Percentiles rank a stretch among this genome's conserved stretches.
Evolutionary conservation across 1,140 invertebrate species (phyloP).

Genomic region (Brachionus sp.): DNA sequence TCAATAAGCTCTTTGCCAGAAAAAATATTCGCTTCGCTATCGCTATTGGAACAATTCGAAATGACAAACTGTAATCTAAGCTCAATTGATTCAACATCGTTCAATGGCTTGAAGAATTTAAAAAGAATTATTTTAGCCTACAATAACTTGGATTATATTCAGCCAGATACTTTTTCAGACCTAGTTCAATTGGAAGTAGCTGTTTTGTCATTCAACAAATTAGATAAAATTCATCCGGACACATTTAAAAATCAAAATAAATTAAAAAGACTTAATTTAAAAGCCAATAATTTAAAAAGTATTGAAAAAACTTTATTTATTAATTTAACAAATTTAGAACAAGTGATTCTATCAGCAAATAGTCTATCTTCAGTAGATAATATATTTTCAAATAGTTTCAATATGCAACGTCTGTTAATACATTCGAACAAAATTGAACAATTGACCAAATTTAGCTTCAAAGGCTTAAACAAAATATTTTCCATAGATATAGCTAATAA

Average conservation of each 20-base stretch:
- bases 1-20: not conserved
- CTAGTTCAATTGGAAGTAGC: not conserved
- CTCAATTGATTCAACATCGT: slow-evolving; percentile 2
- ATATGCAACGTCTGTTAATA: not conserved
- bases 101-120: not conserved
- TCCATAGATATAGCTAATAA: slow-evolving; percentile 14
- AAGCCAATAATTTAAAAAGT: not conserved
- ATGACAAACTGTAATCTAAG: not conserved
- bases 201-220: slow-evolving; percentile 16
- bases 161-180: not conserved
- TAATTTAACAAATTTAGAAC: slow-evolving; percentile 9
- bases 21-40: not conserved
- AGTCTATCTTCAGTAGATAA: not conserved
- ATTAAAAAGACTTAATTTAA: slow-evolving; percentile 9
- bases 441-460: slow-evolving; percentile 15
- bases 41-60: not conserved
- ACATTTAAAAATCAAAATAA: slow-evolving; percentile 15
- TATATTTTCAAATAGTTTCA: not conserved
- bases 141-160: not conserved
- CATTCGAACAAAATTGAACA: not conserved
- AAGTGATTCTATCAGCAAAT: not conserved
- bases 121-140: slow-evolving; percentile 10
- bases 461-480: slow-evolving; percentile 3
- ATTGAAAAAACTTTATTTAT: not conserved
- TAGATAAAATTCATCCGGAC: not conserved